Percentiles rank a stretch among this genome's conserved stretches.
Conservation (phyloP, 35 echinoderm and acorn worm species). For the Heliocidaris erythrogramma region DNA sequence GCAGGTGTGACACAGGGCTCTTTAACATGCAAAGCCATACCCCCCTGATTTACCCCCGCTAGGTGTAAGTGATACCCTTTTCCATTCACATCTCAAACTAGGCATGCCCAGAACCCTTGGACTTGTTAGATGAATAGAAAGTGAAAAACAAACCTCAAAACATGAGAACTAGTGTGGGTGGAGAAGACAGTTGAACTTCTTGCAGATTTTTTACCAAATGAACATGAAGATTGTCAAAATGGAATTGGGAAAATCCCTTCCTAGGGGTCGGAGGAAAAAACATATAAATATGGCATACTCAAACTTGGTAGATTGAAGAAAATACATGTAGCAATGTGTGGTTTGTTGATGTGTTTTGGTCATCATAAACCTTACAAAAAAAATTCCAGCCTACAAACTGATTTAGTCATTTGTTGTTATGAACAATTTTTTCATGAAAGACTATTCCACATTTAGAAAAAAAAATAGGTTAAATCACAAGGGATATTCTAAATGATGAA, state of each 20-base stretch:
- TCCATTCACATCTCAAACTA: neutral
- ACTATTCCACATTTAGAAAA: too few species aligned
- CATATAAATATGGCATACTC: neutral
- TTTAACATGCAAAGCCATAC: conserved; percentile 20
- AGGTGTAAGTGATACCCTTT: conserved; percentile 25
- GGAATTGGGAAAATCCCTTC: neutral
- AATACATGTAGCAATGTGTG: neutral
- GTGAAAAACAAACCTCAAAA: neutral
- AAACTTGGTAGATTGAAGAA: neutral
- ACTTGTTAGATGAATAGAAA: neutral
- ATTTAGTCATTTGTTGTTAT: neutral
- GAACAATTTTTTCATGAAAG: neutral
- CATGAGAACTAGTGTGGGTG: neutral
- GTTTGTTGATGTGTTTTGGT: neutral
- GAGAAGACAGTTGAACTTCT: neutral
- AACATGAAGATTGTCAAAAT: neutral
- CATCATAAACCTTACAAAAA: neutral
- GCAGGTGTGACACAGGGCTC: conserved; percentile 27
- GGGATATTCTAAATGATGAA: neutral
- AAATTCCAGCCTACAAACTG: neutral
- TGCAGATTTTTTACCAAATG: neutral
- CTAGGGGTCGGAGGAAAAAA: neutral
- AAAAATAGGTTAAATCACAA: neutral
- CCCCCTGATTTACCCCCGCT: neutral
- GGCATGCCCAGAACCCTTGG: neutral